Base-by-base conservation (phyloP, 2,113 vertebrate species). In the Psammodynastes pulverulentus region DNA sequence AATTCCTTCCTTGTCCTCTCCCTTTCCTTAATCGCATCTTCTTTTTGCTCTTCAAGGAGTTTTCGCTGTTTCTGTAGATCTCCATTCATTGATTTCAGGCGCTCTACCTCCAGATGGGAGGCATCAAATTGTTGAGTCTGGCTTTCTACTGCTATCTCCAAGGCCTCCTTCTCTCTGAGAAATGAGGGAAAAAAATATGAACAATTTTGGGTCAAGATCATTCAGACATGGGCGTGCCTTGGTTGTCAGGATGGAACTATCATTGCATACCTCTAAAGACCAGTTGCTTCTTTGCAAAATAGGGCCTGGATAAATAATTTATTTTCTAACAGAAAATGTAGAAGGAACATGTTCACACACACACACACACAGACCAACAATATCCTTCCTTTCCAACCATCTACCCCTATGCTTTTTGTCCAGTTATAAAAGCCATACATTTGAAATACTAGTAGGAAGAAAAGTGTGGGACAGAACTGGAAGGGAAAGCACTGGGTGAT, bases 161-260 rank as follows among this genome's bases (percentile, higher is more conserved):
- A 85, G 24, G 96, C 92, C 5, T 23, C 90, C 93, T 98, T 98
- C 94, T 98, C 97, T 93, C 98, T 99, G 94, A n/a, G 67, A 39
- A 43, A 49, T 29, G 4, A 72, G 29, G 29, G n/a, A 29, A 58
- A 79, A 12, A 1, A n/a, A 58, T 49, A 72, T 24, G 34, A 89
- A 39, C 87, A 53, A 52, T 53, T 21, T 24, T 79, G 24, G 48
- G 26, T 9, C 15, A 48, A 23, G 67, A n/a, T n/a, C 46, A 53
- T 34, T 45, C 48, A 62, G 48, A 9, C 54, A 54, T 24, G 21
- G n/a, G 17, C 8, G 52, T 4, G 39, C 17, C 24, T 24, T 3
- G 86, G 9, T n/a, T 84, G 19, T 62, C 72, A 56, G 23, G 52
- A 9, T 58, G 12, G 72, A 89, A 87, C 13, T 39, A 85, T 23